phyloP scores from a whole-genome alignment of 2,888 invertebrate species.

The Mythimna loreyi region DNA sequence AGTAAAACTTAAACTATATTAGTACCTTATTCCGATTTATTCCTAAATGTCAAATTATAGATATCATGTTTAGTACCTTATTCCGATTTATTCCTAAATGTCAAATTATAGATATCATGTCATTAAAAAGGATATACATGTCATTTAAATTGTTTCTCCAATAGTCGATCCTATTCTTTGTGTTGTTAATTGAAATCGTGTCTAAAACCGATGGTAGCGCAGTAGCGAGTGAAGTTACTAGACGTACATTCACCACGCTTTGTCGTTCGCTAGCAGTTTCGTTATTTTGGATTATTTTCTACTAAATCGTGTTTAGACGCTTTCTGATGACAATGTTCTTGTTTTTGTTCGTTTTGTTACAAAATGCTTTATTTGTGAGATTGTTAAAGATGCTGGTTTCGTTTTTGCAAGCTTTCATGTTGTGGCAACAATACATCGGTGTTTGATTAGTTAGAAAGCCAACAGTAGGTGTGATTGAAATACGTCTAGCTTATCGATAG shows the following conservation, averaged over 20 bases:
- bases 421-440: not conserved
- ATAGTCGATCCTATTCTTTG: not conserved
- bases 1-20: no score
- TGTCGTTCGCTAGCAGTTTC: conserved; percentile 56
- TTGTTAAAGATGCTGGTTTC: not conserved
- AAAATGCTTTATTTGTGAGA: conserved; percentile 1
- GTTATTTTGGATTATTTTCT: conserved; percentile 58
- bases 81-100: no score
- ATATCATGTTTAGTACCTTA: no score
- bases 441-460: not conserved
- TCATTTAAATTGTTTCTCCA: not conserved
- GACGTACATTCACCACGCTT: conserved; percentile 75
- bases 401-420: not conserved
- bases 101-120: no score
- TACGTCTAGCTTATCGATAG: not conserved
- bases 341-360: conserved; percentile 15
- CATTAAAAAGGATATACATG: no score
- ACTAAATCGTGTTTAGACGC: conserved; percentile 54
- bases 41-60: no score
- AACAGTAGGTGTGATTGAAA: not conserved
- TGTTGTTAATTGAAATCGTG: not conserved
- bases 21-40: no score
- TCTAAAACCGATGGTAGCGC: conserved; percentile 61
- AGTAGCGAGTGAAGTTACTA: conserved; percentile 30
- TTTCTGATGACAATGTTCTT: conserved; percentile 44